A percentile compares a stretch with the other conserved stretches of the same genome.
phyloP scores from a whole-genome alignment of 2,888 invertebrate species.

The Diabrotica balteata region DNA sequence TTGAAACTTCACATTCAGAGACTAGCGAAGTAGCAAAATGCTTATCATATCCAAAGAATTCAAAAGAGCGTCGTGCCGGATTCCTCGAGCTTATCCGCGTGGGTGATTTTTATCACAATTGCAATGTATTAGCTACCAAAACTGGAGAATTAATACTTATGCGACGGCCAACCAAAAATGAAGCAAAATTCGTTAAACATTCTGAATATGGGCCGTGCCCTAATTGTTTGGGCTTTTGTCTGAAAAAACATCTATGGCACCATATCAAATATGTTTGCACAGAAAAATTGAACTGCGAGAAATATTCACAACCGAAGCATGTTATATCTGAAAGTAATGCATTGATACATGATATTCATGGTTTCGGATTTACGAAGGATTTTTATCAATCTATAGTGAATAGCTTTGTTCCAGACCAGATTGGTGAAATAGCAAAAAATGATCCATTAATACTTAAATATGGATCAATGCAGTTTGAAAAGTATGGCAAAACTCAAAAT shows the following conservation, averaged over 20 bases:
- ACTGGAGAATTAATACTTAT: constrained; percentile 27
- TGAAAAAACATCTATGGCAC: constrained; percentile 26
- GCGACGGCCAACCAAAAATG: constrained; percentile 19
- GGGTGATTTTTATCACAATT: constrained; percentile 29
- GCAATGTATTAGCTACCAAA: constrained; percentile 18
- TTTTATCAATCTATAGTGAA: constrained; percentile 4
- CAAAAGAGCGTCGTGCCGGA: constrained; percentile 9
- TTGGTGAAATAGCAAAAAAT: constrained; percentile 8
- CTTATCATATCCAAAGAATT: constrained; percentile 1
- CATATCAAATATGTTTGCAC: constrained; percentile 22
- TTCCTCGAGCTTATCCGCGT: constrained; percentile 16
- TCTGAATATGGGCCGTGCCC: constrained; percentile 32
- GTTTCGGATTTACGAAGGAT: constrained; percentile 9
- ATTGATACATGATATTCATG: constrained; percentile 15
- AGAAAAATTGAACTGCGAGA: neutral
- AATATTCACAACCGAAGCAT: neutral
- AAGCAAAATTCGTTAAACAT: constrained; percentile 3
- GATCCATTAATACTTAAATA: constrained; percentile 26
- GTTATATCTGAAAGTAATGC: constrained; percentile 20
- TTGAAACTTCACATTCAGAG: constrained; percentile 15
- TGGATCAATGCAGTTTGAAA: constrained; percentile 30
- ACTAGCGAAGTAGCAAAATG: constrained; percentile 20
- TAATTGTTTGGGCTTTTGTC: constrained; percentile 23
- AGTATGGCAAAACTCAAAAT: constrained; percentile 27
- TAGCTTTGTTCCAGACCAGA: constrained; percentile 7